Conservation (phyloP, 2,888 invertebrate genomes). For the Omphaloscelis lunosa region DNA sequence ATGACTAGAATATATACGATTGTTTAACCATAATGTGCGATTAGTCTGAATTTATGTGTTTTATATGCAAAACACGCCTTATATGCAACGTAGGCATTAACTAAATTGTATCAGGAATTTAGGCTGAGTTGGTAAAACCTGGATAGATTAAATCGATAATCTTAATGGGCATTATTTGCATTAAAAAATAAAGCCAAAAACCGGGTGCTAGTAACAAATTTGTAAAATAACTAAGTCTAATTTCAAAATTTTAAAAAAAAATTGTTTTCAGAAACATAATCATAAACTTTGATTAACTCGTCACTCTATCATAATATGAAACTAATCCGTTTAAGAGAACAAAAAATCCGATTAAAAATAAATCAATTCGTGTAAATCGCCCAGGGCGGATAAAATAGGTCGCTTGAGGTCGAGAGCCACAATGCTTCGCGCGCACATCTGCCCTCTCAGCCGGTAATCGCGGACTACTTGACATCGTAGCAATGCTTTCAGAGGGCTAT, state of each 20-base stretch:
- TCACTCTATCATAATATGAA: background rate
- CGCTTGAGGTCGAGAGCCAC: constrained; percentile 76
- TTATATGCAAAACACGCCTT: constrained; percentile 60
- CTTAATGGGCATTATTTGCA: background rate
- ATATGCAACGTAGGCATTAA: constrained; percentile 57
- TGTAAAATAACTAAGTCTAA: background rate
- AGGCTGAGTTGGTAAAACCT: constrained; percentile 36
- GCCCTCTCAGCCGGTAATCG: constrained; percentile 71
- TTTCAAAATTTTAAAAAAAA: too few species aligned
- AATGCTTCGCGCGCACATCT: constrained; percentile 78
- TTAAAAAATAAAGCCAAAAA: too few species aligned
- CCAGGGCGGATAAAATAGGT: constrained; percentile 76
- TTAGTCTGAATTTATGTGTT: constrained; percentile 63
- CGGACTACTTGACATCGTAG: constrained; percentile 70
- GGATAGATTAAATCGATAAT: constrained; percentile 22
- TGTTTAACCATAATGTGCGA: constrained; percentile 65
- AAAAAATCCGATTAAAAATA: constrained; percentile 45
- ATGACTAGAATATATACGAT: constrained; percentile 67
- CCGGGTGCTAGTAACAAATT: background rate
- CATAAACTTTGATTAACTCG: background rate
- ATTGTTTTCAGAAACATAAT: background rate
- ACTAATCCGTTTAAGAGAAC: background rate
- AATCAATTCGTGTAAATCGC: constrained; percentile 71
- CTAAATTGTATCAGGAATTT: constrained; percentile 55
- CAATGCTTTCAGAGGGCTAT: constrained; percentile 50